Base-by-base conservation (phyloP, 2,113 vertebrate genomes). In the Triplophysa rosa region DNA sequence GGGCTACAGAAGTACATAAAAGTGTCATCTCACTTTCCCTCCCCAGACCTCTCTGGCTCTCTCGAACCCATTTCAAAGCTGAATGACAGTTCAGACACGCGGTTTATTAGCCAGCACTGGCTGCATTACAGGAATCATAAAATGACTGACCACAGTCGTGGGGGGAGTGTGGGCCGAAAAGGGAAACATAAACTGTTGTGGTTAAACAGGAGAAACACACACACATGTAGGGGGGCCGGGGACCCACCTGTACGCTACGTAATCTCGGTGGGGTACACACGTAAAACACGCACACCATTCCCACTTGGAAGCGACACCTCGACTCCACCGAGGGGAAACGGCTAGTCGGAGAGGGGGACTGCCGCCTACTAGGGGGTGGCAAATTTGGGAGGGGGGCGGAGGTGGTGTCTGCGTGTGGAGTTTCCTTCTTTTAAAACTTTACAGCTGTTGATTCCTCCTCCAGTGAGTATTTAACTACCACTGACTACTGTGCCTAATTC, bases 401-500 rank as follows among this genome's bases (percentile, higher is more conserved):
- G 7, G 54, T n/a, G 54, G 56, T 72, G 52, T 82, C 84, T 90
- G 89, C 90, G 90, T 90, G 84, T 90, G 90, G 90, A 93, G 89
- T 92, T 92, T 93, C 90, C 91, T 92, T 91, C 90, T 89, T 88
- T 88, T 88, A 87, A 94, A 93, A 93, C 90, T 89, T 91, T 91
- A 92, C 90, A 92, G 90, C 91, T 90, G 89, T 88, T 86, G 89
- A 87, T 88, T 91, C 88, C 88, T 91, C 88, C 90, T 91, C 90
- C 90, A 92, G 89, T 90, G 86, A 87, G 87, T 84, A 90, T 92
- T 93, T 93, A 91, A 92, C 92, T 90, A 89, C 89, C 85, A 85
- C 88, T 92, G 90, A 91, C 93, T 92, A 91, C 90, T 91, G 88
- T 88, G 89, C 83, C 87, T 93, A 92, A 94, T 91, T 93, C 89